These are phyloP conservation scores for Thalassarche chlororhynchos DNA, from an alignment of 2,113 vertebrate species.

Conservation along the genomic window DNA sequence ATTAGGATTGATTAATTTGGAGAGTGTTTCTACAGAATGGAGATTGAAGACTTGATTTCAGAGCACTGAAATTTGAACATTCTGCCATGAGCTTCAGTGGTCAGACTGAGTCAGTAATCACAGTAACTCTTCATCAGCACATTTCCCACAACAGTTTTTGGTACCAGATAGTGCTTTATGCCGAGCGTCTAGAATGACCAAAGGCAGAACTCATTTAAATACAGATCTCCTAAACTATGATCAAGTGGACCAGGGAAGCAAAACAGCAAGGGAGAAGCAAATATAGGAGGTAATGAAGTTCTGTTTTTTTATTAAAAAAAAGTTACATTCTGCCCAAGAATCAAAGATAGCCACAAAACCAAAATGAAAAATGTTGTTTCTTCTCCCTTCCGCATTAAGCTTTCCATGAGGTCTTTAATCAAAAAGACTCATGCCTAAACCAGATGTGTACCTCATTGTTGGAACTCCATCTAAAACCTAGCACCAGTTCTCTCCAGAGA, in stretches of 20 bases:
- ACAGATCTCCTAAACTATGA: slow-evolving; percentile 74
- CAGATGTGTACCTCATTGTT: neutral
- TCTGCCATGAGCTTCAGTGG: neutral
- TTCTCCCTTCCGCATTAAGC: neutral
- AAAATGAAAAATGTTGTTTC: neutral
- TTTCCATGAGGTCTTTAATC: neutral
- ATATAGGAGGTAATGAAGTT: neutral
- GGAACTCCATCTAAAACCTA: neutral
- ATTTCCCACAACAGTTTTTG: neutral
- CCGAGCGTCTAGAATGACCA: neutral
- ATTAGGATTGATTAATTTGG: neutral
- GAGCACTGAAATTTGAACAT: neutral
- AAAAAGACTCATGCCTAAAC: neutral
- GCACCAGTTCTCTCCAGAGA: neutral
- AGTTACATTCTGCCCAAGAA: neutral
- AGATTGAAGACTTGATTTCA: neutral
- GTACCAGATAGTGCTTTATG: neutral
- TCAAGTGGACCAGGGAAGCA: slow-evolving; percentile 73
- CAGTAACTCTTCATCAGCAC: neutral
- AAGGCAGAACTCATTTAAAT: slow-evolving; percentile 71
- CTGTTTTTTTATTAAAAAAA: neutral
- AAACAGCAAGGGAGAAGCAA: slow-evolving; percentile 38
- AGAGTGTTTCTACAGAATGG: neutral
- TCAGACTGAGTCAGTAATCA: neutral
- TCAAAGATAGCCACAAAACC: neutral